Evolutionary conservation across 1,140 invertebrate species (phyloP).

Genomic region (Atopsyche davidsoni): DNA sequence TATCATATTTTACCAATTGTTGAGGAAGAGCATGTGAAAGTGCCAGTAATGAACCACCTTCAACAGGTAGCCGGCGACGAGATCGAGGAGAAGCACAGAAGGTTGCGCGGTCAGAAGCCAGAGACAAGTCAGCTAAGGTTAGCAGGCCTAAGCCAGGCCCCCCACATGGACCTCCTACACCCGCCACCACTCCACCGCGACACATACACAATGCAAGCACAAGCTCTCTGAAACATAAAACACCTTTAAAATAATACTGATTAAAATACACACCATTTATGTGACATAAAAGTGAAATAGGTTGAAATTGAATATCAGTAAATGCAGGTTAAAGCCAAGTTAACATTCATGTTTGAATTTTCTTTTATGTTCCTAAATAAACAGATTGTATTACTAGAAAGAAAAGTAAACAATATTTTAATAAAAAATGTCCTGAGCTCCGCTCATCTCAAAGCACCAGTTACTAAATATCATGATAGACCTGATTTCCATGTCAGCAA

Average conservation of each 20-base stretch:
- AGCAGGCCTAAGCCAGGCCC: conserved; percentile 38
- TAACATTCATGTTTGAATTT: too few species aligned
- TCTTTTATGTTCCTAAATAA: too few species aligned
- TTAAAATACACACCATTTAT: not conserved
- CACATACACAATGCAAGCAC: conserved; percentile 15
- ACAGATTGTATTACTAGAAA: too few species aligned
- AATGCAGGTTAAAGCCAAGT: too few species aligned
- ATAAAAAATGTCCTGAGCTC: too few species aligned
- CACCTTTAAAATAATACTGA: not conserved
- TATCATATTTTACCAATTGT: conserved; percentile 21
- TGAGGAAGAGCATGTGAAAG: conserved; percentile 4
- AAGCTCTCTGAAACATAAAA: conserved; percentile 21
- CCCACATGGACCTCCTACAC: conserved; percentile 35
- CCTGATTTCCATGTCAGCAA: too few species aligned
- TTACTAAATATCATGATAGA: too few species aligned
- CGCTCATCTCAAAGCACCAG: too few species aligned
- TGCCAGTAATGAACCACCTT: conserved; percentile 18
- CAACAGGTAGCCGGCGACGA: conserved; percentile 25
- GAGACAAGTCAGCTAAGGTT: conserved; percentile 36
- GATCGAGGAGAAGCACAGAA: conserved; percentile 31
- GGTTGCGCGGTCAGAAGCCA: conserved; percentile 38
- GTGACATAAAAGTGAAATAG: not conserved
- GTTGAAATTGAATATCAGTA: too few species aligned
- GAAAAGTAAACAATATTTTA: too few species aligned
- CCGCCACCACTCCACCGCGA: conserved; percentile 20